Percentiles rank a stretch among this genome's conserved stretches.
phyloP scores from a whole-genome alignment of 2,888 invertebrate genomes.

The Chaitophorus viminalis region DNA sequence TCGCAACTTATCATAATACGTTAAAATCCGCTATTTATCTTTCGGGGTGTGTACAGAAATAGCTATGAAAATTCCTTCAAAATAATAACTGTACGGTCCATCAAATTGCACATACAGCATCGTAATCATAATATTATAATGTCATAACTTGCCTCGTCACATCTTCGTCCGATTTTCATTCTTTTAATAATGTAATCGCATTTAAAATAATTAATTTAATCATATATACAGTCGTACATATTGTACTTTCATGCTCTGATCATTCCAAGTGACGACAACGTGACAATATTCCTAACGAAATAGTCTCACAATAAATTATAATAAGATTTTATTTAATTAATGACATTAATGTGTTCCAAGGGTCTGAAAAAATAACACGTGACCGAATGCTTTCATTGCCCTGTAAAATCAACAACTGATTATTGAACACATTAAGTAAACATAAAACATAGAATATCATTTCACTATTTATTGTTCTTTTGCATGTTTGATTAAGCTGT shows the following conservation, averaged over 20 bases:
- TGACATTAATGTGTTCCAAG: neutral
- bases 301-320: neutral
- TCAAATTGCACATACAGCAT: neutral
- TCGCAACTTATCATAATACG: constrained; percentile 25
- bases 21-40: neutral
- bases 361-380: neutral
- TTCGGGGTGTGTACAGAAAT: constrained; percentile 19
- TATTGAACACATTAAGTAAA: constrained; percentile 11
- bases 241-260: neutral
- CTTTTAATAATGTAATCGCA: neutral
- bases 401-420: constrained; percentile 24
- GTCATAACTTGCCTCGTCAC: neutral
- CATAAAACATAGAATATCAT: neutral
- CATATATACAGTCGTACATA: neutral
- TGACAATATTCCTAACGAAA: neutral
- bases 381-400: neutral
- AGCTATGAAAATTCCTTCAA: neutral
- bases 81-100: neutral
- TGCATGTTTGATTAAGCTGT: neutral
- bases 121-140: neutral
- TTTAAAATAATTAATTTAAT: neutral
- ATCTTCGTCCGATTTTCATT: neutral
- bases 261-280: neutral
- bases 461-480: constrained; percentile 10
- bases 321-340: neutral